Base-by-base conservation (phyloP, 1,140 invertebrate species). In the Cotesia vestalis region DNA sequence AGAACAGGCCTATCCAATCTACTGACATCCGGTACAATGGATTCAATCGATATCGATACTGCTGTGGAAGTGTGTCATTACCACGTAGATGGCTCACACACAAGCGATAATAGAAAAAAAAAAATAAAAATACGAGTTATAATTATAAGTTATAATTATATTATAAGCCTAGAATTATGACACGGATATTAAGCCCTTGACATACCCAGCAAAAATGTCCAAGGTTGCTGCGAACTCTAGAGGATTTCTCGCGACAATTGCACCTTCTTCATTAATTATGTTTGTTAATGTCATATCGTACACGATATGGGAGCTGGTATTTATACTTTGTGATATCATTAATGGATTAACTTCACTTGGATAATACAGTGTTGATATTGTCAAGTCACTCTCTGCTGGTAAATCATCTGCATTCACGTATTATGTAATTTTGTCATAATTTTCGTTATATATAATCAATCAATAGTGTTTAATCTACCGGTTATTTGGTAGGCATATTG, bases 161-260 rank as follows among this genome's bases (percentile, higher is more conserved):
- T 46, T 46, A 9, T 46, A 46, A 0, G 1, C 6, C 3, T 46
- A 46, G 40, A 46, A 46, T 8, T 46, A 46, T 46, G 11, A 46
- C 40, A 20, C 57, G 9, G n/a, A 59, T 59, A 59, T 34, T 59
- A 17, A 59, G 27, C 17, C 20, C 17, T 59, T 68, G 34, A 63
- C 72, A 36, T 75, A 75, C 38, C 68, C 75, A 20, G 72, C 34
- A 17, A 55, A 40, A 46, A 60, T 66, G 17, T 74, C 38, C 4
- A 76, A 36, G 4, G 70, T 72, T 53, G 72, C 72, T 57, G 69
- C 72, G 20, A 69, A 76, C 14, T 72, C 75, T 1, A 69, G 5
- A 63, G 70, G 66, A 72, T 76, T 72, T n/a, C 66, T 60, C 2
- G 75, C 53, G n/a, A 76, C 71, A 40, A 76, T 76, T 5, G 66